Evolutionary conservation across 2,888 invertebrate genomes (phyloP), one percentile per base, ranked within the genome.

Genomic region (Melanostoma mellinum): DNA sequence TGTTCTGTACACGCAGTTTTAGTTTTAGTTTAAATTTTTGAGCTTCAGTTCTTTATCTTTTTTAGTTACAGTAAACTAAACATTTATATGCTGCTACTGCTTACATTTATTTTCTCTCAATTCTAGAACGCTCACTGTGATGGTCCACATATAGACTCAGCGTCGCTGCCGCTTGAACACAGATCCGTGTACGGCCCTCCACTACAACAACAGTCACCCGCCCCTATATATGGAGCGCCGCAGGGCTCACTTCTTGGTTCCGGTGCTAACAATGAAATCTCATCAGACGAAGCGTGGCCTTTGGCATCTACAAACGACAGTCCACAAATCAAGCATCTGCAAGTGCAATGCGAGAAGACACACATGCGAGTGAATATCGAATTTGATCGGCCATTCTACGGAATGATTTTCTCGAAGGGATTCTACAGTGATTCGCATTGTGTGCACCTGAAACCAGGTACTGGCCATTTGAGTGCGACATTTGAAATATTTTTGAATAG

Each of bases 331-430:
- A 97, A 97, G 92, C 96, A 97, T 89, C 92, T 97, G 85, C 97
- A 97, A 92, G 98, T 98, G 86, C 97, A 98, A 90, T 98, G 98
- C 92, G 98, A 98, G 92, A 98, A 98, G 91, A 97, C 97, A 58
- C 97, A 97, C 90, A 98, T 98, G 97, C 93, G 97, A 67, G 98
- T 98, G 72, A 97, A 97, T 91, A 97, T 98, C 88, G 97, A 97
- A 91, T 98, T 98, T 92, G 98, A 98, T 90, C 94, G 97, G 58
- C 97, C 98, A 9, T 98, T 98, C 92, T 97, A 97, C 90, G 98
- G 98, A 38, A 97, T 98, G 96, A 97, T 98, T 89, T 98, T 98
- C 92, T 97, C 97, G 82, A 98, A 98, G 92, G 98, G 97, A 75
- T 97, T 96, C 92, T 97, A 97, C 92, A 97, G 97, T 89, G 97